Evolutionary conservation across 2,113 vertebrate species (phyloP).

Genomic region (Aspiorhynchus laticeps): DNA sequence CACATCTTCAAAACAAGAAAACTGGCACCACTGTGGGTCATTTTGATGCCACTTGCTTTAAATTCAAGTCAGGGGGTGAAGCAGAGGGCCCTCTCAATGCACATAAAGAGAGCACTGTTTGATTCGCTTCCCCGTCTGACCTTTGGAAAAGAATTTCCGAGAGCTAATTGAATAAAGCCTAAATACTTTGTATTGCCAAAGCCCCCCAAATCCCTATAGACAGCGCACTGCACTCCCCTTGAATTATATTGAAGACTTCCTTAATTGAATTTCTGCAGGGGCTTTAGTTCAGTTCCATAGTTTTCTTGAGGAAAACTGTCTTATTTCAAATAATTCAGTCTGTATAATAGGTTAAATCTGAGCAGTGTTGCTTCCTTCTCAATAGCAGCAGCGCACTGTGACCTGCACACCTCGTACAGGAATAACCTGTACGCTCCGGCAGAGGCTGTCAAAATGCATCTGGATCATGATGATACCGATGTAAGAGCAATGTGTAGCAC

Average conservation of each 20-base stretch:
- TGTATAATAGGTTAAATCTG: conserved; percentile 8
- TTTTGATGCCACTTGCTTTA: conserved; percentile 44
- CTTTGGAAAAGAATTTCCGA: conserved; percentile 49
- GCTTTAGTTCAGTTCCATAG: conserved; percentile 22
- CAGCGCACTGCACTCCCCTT: conserved; percentile 13
- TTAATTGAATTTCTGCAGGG: conserved; percentile 48
- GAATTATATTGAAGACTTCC: conserved; percentile 23
- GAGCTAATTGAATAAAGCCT: conserved; percentile 48
- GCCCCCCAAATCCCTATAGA: conserved; percentile 13
- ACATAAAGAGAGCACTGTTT: conserved; percentile 47
- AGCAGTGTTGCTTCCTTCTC: conserved; percentile 12
- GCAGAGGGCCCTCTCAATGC: neutral
- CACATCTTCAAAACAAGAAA: conserved; percentile 15
- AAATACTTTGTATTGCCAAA: conserved; percentile 45
- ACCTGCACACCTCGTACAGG: conserved; percentile 26
- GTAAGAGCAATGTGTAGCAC: neutral
- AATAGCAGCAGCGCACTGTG: neutral
- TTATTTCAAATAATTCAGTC: conserved; percentile 10
- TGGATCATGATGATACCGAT: conserved; percentile 22
- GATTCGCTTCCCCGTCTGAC: conserved; percentile 17
- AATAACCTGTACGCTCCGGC: conserved; percentile 14
- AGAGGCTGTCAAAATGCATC: conserved; percentile 26
- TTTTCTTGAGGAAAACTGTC: conserved; percentile 21
- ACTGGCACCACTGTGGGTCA: conserved; percentile 40
- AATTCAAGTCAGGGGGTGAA: conserved; percentile 53